These are phyloP conservation scores for Sceloporus undulatus DNA, from an alignment of 2,113 vertebrate genomes.

Conservation along the genomic window DNA sequence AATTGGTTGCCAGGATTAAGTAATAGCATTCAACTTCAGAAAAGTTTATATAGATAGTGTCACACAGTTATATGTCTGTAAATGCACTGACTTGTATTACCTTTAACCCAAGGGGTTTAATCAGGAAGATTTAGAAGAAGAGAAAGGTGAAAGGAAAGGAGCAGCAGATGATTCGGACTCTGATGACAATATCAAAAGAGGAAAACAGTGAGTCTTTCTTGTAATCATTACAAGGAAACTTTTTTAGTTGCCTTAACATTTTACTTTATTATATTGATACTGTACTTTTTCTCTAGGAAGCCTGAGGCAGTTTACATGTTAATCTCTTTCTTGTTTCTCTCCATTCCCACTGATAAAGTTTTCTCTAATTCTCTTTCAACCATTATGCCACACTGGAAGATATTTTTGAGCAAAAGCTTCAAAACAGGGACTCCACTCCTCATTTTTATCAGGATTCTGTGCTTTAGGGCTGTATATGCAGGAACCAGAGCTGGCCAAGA, in stretches of 20 bases:
- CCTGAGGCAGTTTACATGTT: background rate
- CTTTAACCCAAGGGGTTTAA: constrained; percentile 90
- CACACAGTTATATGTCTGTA: background rate
- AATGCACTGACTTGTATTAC: constrained; percentile 39
- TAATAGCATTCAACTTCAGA: background rate
- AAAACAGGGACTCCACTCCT: background rate
- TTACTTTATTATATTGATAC: background rate
- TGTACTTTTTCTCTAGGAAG: background rate
- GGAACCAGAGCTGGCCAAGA: background rate
- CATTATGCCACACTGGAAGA: background rate
- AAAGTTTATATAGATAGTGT: background rate
- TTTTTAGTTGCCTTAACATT: background rate
- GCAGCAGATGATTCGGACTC: constrained; percentile 89
- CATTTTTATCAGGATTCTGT: background rate
- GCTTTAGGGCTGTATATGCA: background rate
- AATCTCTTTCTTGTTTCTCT: background rate
- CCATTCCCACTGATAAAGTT: background rate
- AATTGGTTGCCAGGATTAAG: constrained; percentile 26
- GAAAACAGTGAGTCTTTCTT: constrained; percentile 86
- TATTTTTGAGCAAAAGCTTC: background rate
- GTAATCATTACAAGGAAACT: background rate
- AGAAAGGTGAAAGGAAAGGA: constrained; percentile 80
- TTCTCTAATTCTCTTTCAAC: background rate
- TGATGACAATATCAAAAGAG: constrained; percentile 89
- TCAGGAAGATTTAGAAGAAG: constrained; percentile 95